Percentiles rank a stretch among this genome's conserved stretches.
These are phyloP conservation scores for Acanthosepion esculentum DNA, from an alignment of 2,888 invertebrate species.

Conservation along the genomic window DNA sequence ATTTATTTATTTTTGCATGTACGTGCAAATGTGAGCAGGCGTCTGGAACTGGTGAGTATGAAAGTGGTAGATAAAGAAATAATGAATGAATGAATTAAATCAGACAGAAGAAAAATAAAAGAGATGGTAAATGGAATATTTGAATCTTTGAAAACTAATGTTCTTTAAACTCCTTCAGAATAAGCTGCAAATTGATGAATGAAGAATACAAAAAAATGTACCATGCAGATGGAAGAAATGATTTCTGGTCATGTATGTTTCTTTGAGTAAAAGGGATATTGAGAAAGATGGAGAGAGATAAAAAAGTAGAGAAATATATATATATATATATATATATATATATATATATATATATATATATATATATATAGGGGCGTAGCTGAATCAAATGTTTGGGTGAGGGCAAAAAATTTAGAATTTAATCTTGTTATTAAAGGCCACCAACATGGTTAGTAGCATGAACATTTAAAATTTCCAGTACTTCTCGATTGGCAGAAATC, in stretches of 20 bases:
- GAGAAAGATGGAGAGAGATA: too few relatives aligned
- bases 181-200: background rate
- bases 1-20: background rate
- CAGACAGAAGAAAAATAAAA: background rate
- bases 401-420: too few relatives aligned
- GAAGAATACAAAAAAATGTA: background rate
- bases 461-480: too few relatives aligned
- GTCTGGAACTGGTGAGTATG: background rate
- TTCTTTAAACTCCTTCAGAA: background rate
- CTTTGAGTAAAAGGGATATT: background rate
- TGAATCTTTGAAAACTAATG: background rate
- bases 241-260: background rate
- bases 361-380: too few relatives aligned
- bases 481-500: too few relatives aligned
- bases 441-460: too few relatives aligned
- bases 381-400: too few relatives aligned
- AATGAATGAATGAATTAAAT: background rate
- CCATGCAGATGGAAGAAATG: background rate
- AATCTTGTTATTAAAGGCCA: too few relatives aligned
- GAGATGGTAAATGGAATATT: background rate
- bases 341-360: background rate
- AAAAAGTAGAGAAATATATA: too few relatives aligned
- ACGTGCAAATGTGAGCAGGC: background rate
- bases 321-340: background rate
- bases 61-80: background rate